Evolutionary conservation across 2,888 invertebrate genomes (phyloP), one percentile per base, ranked within the genome.

Genomic region (Sminthurinus aureus): DNA sequence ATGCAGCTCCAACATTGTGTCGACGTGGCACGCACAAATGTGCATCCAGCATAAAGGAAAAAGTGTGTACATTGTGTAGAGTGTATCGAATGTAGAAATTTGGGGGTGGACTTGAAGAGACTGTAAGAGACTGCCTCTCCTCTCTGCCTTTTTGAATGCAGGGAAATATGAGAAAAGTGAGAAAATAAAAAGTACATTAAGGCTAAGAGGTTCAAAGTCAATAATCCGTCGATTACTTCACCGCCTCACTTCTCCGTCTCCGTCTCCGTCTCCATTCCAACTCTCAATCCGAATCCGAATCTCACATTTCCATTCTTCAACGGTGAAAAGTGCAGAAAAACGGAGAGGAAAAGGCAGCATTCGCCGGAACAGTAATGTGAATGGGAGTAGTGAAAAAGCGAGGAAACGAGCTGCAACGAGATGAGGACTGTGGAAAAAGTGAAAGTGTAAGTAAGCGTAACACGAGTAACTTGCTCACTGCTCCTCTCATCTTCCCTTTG

Each of bases 151-250:
- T 38, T 38, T 38, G 38, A 38, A 38, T 38, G 38, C 58, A 58
- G 52, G 76, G 80, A 81, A 81, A 81, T 81, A 81, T 81, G 80
- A 81, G 80, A 73, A 81, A 81, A 81, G 80, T 81, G 80, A 81
- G 80, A 81, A 81, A 81, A 73, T 81, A 81, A 81, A 52, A 73
- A 81, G 80, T 81, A 73, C 80, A 81, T 81, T 81, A 81, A 73
- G 80, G 50, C 80, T 81, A 81, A 81, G 80, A 81, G 80, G 80
- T 81, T 81, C 71, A 81, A 81, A 81, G 80, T 81, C 80, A 81
- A 81, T 81, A 81, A 81, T 81, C 80, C 80, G 58, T 81, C 80
- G 73, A 81, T 81, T 81, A 81, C 80, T 81, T 67, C 50, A 22
- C 66, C 26, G 22, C 66, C 12, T 79, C 66, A 52, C 52, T 38